Base-by-base conservation (phyloP, 2,888 invertebrate species). In the Nymphalis urticae region DNA sequence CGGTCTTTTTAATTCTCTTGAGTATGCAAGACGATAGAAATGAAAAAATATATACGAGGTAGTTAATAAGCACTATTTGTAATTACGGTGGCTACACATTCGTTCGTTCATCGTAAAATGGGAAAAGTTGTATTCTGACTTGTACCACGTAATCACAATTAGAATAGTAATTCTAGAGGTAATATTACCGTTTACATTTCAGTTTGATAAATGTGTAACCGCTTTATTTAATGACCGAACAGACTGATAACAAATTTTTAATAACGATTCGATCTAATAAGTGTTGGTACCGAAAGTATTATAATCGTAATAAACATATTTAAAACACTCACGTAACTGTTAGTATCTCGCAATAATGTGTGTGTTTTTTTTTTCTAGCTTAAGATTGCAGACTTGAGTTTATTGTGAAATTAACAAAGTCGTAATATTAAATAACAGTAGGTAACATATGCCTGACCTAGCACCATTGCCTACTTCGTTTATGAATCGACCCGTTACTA, bases 361-460 rank as follows among this genome's bases (percentile, higher is more conserved):
- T 36, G 10, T 8, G 9, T 10, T 10, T 19, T 58, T 58, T n/a
- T 19, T 58, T 36, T 42, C 19, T 13, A 58, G 42, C 36, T 58
- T 42, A 42, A 19, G 19, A 58, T 58, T 19, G 19, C 10, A 27
- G 19, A 10, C n/a, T n/a, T 16, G 24, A 42, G 9, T 56, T 62
- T 56, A 48, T 66, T 67, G 56, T 62, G 67, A 67, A 67, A 58
- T n/a, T 36, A 58, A 58, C 36, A 62, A 62, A 68, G 21, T 54
- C n/a, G 36, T 56, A 59, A 60, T 61, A 56, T 66, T 63, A 68
- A 68, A 70, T 70, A 68, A 68, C 59, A 62, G 62, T 61, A 47
- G 50, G 60, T 56, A 71, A 71, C 56, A 56, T 71, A 51, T 58
- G 62, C 36, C 64, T 71, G 71, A 71, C 71, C 71, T 71, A 64